Evolutionary conservation across 2,113 vertebrate genomes (phyloP), one percentile per base, ranked within the genome.

Genomic region (Prinia subflava): DNA sequence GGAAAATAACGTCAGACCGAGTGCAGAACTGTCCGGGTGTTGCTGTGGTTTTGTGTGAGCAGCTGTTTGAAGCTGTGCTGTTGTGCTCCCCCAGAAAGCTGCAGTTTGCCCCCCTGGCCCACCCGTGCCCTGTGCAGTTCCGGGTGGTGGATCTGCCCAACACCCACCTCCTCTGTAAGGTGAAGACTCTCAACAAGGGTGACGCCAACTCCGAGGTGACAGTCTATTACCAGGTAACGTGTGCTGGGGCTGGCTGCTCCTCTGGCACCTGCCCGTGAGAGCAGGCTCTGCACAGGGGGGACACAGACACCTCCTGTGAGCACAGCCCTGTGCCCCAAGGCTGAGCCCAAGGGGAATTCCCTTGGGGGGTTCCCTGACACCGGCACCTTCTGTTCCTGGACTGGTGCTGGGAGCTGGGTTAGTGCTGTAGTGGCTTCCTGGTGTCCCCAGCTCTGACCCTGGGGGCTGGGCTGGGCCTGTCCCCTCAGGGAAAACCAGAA

Each of bases 151-250:
- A 99, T 95, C 95, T 99, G 80, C 99, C 99, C 2, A 97, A 92
- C 19, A 91, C 97, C 2, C 98, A 98, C 64, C 98, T 98, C 89
- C 95, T 99, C 8, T 99, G 99, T 64, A 99, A 99, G 98, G 98
- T 99, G 91, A 99, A 98, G 86, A 98, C 99, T 19, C 98, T 99
- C 42, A 99, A 99, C 98, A 99, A 98, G 96, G 98, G 98, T 2
- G 99, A 99, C 49, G 98, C 99, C 93, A 99, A 99, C 98, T 99
- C 99, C 0, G 99, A 99, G 96, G 99, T 99, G 97, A 99, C 98
- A 0, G 98, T 99, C 19, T 99, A 99, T 91, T 99, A 98, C 96
- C 99, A 99, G 99, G 99, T 99, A 87, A 85, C 0, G 3, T 12
- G 6, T 22, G 57, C 81, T 67, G 11, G 39, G 44, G 11, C 4